Conservation (phyloP, 2,888 invertebrate species). For the Drosophila leonis region DNA sequence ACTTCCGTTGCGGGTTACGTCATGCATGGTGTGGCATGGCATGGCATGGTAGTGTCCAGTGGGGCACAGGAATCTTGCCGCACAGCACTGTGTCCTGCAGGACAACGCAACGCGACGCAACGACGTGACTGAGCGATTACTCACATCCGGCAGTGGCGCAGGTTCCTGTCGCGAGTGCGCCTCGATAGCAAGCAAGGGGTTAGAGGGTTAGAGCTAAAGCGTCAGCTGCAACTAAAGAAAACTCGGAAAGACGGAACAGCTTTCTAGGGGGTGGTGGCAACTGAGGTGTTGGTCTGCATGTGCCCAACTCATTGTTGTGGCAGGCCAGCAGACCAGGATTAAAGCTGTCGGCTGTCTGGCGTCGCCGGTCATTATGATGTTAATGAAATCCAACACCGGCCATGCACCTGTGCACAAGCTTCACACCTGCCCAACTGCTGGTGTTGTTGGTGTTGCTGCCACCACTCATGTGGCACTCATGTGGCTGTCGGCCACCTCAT, state of each 20-base stretch:
- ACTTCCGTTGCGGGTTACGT: constrained; percentile 75
- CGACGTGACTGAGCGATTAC: constrained; percentile 78
- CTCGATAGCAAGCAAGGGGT: constrained; percentile 42
- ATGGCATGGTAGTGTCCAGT: constrained; percentile 38
- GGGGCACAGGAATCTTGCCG: constrained; percentile 57
- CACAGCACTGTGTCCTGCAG: constrained; percentile 57
- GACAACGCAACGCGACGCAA: constrained; percentile 32
- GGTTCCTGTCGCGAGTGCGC: constrained; percentile 72
- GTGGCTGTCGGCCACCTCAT: constrained; percentile 51
- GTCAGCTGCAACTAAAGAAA: constrained; percentile 30
- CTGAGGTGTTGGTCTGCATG: constrained; percentile 27
- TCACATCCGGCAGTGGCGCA: constrained; percentile 74
- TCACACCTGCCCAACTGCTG: constrained; percentile 60
- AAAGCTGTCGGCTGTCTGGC: constrained; percentile 62
- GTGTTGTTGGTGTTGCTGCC: constrained; percentile 3
- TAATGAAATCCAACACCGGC: constrained; percentile 78
- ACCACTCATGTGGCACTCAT: constrained; percentile 40
- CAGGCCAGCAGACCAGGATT: constrained; percentile 56
- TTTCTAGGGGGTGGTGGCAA: neutral
- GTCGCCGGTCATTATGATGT: constrained; percentile 74
- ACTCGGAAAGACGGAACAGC: neutral
- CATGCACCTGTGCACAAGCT: constrained; percentile 72
- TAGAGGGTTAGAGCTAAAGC: constrained; percentile 9
- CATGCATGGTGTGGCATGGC: constrained; percentile 66
- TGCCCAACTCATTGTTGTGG: constrained; percentile 26